phyloP scores from a whole-genome alignment of 2,113 vertebrate genomes.

The Trichechus manatus region DNA sequence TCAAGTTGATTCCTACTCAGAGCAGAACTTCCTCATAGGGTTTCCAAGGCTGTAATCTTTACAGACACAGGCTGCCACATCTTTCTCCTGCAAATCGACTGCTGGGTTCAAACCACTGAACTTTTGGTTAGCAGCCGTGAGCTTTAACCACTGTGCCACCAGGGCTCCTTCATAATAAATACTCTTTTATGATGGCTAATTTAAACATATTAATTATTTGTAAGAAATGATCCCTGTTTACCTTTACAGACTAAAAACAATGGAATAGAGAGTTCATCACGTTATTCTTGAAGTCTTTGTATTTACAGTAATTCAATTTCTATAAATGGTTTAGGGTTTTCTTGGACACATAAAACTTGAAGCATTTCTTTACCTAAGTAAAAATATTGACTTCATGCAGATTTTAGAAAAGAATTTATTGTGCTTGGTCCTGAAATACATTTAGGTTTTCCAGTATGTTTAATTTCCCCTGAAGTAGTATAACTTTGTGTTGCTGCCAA shows the following conservation, averaged over 20 bases:
- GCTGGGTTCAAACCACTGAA: too few species aligned
- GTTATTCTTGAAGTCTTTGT: neutral
- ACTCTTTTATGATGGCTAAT: neutral
- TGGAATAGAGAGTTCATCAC: neutral
- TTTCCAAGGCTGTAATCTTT: too few species aligned
- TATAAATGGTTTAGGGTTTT: neutral
- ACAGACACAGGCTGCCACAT: too few species aligned
- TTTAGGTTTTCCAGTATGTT: neutral
- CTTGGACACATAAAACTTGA: neutral
- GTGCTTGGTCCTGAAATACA: neutral
- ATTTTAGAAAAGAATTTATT: slow-evolving; percentile 16
- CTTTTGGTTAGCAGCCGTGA: too few species aligned
- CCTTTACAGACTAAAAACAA: neutral
- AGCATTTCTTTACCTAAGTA: neutral
- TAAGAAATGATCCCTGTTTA: neutral
- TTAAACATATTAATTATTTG: neutral
- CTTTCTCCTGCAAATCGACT: too few species aligned
- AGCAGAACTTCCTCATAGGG: too few species aligned
- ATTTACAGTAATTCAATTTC: neutral
- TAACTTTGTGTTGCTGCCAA: neutral
- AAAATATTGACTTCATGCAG: neutral
- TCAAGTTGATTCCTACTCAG: too few species aligned
- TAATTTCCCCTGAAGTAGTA: neutral
- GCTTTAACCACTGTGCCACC: too few species aligned
- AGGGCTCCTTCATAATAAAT: neutral